Conservation (phyloP, 1,140 invertebrate genomes). For the Caenorhabditis brenneri region DNA sequence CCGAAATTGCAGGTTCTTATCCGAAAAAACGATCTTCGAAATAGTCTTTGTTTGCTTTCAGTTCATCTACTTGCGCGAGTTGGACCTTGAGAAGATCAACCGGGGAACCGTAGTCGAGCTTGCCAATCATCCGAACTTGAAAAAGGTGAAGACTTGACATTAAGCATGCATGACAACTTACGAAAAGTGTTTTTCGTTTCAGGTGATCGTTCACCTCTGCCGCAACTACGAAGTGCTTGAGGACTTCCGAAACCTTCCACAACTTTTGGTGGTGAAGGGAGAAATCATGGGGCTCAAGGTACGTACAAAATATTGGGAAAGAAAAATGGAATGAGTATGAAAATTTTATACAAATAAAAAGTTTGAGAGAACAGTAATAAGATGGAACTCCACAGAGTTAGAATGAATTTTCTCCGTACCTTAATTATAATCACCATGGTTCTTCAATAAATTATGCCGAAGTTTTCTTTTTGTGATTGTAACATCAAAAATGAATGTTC, state of each 20-base stretch:
- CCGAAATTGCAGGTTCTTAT: conserved; percentile 63
- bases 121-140: conserved; percentile 61
- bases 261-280: conserved; percentile 66
- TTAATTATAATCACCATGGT: no score
- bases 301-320: neutral
- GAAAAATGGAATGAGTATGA: no score
- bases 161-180: neutral
- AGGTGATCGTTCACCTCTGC: conserved; percentile 69
- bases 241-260: conserved; percentile 68
- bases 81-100: conserved; percentile 69
- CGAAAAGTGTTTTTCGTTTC: neutral
- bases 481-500: no score
- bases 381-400: no score
- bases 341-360: no score
- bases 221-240: conserved; percentile 69
- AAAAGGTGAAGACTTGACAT: conserved; percentile 54
- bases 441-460: no score
- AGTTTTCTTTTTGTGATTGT: no score
- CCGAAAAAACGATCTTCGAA: neutral
- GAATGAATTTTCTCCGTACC: no score
- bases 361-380: no score
- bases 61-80: conserved; percentile 70
- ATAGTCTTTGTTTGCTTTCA: conserved; percentile 50
- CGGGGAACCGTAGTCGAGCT: conserved; percentile 68
- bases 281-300: conserved; percentile 67